A percentile compares a stretch with the other conserved stretches of the same genome.
Evolutionary conservation across 2,113 vertebrate species (phyloP).

Genomic region (Catharus bicknelli): DNA sequence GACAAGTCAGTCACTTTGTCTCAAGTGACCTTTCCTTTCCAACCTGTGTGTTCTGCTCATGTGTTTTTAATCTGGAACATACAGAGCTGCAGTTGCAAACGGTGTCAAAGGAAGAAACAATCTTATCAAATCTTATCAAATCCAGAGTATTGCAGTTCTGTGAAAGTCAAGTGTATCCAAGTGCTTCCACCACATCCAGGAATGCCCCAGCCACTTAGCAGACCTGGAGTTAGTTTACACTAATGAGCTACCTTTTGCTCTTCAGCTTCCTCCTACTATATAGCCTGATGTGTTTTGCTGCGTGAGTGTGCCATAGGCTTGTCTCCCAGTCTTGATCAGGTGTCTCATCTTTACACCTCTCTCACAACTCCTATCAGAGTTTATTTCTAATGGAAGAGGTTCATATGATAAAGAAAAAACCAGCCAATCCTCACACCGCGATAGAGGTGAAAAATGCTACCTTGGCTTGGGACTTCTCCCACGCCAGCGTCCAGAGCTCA

Average conservation of each 20-base stretch:
- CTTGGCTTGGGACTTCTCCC: slow-evolving; percentile 89
- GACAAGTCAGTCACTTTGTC: neutral
- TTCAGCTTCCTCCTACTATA: slow-evolving; percentile 81
- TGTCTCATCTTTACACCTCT: slow-evolving; percentile 86
- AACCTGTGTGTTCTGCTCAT: neutral
- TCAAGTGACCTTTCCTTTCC: neutral
- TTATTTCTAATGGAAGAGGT: slow-evolving; percentile 94
- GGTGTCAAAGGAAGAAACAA: neutral
- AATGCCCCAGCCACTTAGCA: slow-evolving; percentile 41
- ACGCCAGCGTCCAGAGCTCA: slow-evolving; percentile 87
- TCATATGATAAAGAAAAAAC: slow-evolving; percentile 84
- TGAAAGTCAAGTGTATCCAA: slow-evolving; percentile 22
- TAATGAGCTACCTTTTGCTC: slow-evolving; percentile 86
- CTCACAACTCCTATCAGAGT: slow-evolving; percentile 88
- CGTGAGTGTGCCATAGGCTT: slow-evolving; percentile 82
- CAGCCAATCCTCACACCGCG: slow-evolving; percentile 81
- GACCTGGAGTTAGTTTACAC: slow-evolving; percentile 73
- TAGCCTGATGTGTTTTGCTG: slow-evolving; percentile 84
- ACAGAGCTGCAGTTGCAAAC: neutral
- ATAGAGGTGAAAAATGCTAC: slow-evolving; percentile 89
- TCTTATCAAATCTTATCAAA: no score
- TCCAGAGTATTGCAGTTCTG: neutral
- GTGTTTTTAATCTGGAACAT: neutral
- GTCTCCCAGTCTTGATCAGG: slow-evolving; percentile 79
- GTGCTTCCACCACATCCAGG: slow-evolving; percentile 58